Evolutionary conservation across 2,888 invertebrate genomes (phyloP), one percentile per base, ranked within the genome.

Genomic region (Pardosa pseudoannulata): DNA sequence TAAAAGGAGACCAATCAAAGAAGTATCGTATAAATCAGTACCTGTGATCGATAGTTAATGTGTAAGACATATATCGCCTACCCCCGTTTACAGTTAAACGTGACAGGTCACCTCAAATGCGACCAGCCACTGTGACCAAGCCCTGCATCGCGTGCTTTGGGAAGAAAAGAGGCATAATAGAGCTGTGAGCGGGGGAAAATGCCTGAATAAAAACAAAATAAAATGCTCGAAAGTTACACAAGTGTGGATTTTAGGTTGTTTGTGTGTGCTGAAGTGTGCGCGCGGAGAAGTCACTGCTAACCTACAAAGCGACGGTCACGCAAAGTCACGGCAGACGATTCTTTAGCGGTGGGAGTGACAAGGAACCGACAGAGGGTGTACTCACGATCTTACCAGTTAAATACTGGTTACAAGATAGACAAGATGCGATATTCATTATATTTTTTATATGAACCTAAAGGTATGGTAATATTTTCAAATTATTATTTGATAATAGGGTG

Each of bases 281-380:
- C 23, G 16, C 71, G 50, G 75, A 50, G 68, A 67, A 79, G 68
- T 65, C 50, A 75, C 76, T 72, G 29, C 64, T 83, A 83, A 83
- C 82, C 82, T 83, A 83, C 76, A 75, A 82, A 82, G 56, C 23
- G 56, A 5, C 23, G 56, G 23, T 56, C 56, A 56, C 56, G 56
- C 56, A 56, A 19, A 56, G 19, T 56, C 56, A 56, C 23, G 56
- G 23, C 56, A 23, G 23, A 56, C 23, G 56, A 56, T 56, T 56
- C 3, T 56, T 56, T 23, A 23, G 56, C 56, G 56, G 41, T 56
- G 23, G 56, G 56, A 56, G 56, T 19, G 56, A n/a, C n/a, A n/a
- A n/a, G n/a, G n/a, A n/a, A n/a, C n/a, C n/a, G n/a, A n/a, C n/a
- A n/a, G n/a, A n/a, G n/a, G n/a, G n/a, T n/a, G n/a, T n/a, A n/a